phyloP scores from a whole-genome alignment of 2,113 vertebrate species.

The Ascaphus truei region DNA sequence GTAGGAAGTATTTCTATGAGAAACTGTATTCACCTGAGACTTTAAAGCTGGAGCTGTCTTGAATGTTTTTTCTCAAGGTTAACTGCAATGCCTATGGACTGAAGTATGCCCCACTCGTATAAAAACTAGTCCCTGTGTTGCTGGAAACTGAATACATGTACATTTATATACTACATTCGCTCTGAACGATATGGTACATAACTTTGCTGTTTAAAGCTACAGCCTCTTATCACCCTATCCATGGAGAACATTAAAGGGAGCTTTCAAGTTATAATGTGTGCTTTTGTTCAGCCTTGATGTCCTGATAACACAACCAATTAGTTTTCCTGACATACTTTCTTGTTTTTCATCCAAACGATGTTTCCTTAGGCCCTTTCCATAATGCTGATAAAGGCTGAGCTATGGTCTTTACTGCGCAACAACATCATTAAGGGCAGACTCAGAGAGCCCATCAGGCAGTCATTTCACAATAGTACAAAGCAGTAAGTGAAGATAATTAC shows the following conservation, averaged over 20 bases:
- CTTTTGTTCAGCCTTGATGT: background rate
- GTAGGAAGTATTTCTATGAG: background rate
- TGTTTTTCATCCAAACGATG: background rate
- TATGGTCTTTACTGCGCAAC: no score
- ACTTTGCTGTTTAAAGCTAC: background rate
- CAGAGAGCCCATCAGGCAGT: no score
- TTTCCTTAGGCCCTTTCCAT: no score
- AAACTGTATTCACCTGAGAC: background rate
- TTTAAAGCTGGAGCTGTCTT: conserved; percentile 1
- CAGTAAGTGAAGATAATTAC: background rate
- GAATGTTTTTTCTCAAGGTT: background rate
- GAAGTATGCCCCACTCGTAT: background rate
- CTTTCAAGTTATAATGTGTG: background rate
- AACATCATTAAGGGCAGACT: background rate
- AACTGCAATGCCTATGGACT: background rate
- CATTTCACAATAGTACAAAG: background rate
- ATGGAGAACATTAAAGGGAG: background rate
- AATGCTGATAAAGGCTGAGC: no score
- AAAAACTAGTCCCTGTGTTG: background rate
- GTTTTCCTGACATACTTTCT: background rate
- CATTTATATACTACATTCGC: background rate
- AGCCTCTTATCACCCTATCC: background rate
- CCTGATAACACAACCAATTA: background rate
- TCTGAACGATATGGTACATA: background rate
- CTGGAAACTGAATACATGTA: background rate